A percentile compares a stretch with the other conserved stretches of the same genome.
phyloP scores from a whole-genome alignment of 2,113 vertebrate species.

The Chaetorhynchus papuensis region DNA sequence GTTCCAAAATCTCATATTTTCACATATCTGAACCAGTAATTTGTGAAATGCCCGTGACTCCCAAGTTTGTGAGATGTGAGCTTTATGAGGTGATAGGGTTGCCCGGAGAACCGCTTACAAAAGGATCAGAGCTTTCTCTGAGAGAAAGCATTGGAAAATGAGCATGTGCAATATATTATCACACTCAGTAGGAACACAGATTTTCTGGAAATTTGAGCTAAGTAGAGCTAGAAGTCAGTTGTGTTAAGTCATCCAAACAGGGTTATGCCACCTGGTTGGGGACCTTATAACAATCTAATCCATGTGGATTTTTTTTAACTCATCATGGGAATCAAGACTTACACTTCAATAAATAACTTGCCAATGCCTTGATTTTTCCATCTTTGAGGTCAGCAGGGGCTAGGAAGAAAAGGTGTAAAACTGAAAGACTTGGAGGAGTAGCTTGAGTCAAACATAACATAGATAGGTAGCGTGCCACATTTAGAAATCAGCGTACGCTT shows the following conservation, averaged over 20 bases:
- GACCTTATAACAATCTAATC: background rate
- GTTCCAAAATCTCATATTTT: background rate
- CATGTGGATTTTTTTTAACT: background rate
- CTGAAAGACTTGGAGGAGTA: background rate
- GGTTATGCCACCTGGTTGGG: background rate
- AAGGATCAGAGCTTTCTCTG: background rate
- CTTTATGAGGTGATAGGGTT: background rate
- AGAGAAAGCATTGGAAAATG: background rate
- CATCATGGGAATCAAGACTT: background rate
- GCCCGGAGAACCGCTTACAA: background rate
- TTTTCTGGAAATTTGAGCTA: conserved; percentile 34
- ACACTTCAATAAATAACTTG: background rate
- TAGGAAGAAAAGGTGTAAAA: background rate
- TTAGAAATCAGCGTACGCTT: background rate
- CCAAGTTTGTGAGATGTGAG: background rate
- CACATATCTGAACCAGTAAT: background rate
- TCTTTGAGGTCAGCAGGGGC: background rate
- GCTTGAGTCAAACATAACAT: background rate
- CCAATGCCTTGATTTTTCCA: background rate
- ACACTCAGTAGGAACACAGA: background rate
- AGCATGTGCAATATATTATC: background rate
- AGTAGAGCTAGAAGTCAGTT: background rate
- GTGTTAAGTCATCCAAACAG: conserved; percentile 6
- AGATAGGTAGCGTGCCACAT: background rate
- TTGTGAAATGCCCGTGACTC: background rate